Evolutionary conservation across 2,888 invertebrate genomes (phyloP).

Genomic region (Eurytoma californica): DNA sequence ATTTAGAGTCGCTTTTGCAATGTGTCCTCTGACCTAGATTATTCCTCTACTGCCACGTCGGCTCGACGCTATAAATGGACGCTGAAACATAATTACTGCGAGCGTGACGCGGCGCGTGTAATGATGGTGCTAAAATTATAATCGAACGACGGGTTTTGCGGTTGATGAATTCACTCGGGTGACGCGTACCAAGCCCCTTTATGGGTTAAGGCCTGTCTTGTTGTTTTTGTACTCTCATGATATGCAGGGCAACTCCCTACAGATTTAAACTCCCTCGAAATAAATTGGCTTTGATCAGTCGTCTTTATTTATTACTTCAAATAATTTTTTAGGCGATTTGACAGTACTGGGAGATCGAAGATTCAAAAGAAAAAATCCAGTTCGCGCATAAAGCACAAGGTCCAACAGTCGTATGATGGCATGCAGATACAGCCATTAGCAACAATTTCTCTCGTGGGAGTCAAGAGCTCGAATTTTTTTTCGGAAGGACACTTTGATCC

Average conservation of each 20-base stretch:
- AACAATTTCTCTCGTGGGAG: not conserved
- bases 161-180: constrained; percentile 9
- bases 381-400: no score
- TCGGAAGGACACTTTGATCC: not conserved
- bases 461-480: not conserved
- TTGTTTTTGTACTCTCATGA: no score
- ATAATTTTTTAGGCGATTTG: no score
- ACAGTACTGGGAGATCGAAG: no score
- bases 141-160: constrained; percentile 5
- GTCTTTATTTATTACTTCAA: no score
- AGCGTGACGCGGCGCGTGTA: constrained; percentile 9
- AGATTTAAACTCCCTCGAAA: no score
- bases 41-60: not conserved
- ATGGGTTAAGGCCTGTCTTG: constrained; percentile 2
- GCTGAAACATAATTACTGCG: constrained; percentile 25
- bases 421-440: no score
- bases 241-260: no score
- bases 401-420: no score
- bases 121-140: constrained; percentile 40
- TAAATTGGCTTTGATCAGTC: no score
- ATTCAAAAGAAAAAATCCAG: no score
- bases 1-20: constrained; percentile 4
- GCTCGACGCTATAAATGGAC: constrained; percentile 40
- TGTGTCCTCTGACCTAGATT: constrained; percentile 34
- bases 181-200: not conserved